phyloP scores from a whole-genome alignment of 1,140 invertebrate genomes.

The Drosophila novamexicana region DNA sequence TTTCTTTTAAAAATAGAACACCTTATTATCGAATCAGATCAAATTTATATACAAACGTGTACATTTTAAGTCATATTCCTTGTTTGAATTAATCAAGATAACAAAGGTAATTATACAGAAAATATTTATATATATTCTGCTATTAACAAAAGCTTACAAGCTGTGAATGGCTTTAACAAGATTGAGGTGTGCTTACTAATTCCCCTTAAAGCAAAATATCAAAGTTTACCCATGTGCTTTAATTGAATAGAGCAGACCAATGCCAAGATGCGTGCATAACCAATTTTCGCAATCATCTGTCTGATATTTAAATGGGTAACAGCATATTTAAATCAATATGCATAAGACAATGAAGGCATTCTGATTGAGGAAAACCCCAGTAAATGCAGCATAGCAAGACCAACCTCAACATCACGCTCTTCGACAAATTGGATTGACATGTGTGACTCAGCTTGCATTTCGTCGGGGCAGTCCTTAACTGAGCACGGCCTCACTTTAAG shows the following conservation, averaged over 20 bases:
- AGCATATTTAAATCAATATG: constrained; percentile 47
- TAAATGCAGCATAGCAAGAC: constrained; percentile 17
- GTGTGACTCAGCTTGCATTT: constrained; percentile 64
- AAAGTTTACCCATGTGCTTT: not conserved
- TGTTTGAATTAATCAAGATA: too few relatives aligned
- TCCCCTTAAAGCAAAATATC: not conserved
- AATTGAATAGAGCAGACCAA: not conserved
- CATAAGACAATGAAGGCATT: constrained; percentile 56
- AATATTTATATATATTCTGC: too few relatives aligned
- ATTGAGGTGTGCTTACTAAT: too few relatives aligned
- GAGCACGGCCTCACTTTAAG: not conserved
- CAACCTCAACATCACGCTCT: constrained; percentile 35
- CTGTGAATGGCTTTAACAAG: too few relatives aligned
- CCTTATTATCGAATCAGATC: too few relatives aligned
- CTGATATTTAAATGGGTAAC: constrained; percentile 17
- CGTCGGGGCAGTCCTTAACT: constrained; percentile 1
- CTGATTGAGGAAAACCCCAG: constrained; percentile 51
- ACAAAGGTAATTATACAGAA: too few relatives aligned
- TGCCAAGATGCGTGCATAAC: not conserved
- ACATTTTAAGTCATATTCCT: too few relatives aligned
- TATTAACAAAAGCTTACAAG: too few relatives aligned
- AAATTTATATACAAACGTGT: too few relatives aligned
- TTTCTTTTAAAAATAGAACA: too few relatives aligned
- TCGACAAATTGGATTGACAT: constrained; percentile 75
- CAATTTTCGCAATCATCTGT: not conserved